phyloP scores from a whole-genome alignment of 2,113 vertebrate species.

The Panurus biarmicus region DNA sequence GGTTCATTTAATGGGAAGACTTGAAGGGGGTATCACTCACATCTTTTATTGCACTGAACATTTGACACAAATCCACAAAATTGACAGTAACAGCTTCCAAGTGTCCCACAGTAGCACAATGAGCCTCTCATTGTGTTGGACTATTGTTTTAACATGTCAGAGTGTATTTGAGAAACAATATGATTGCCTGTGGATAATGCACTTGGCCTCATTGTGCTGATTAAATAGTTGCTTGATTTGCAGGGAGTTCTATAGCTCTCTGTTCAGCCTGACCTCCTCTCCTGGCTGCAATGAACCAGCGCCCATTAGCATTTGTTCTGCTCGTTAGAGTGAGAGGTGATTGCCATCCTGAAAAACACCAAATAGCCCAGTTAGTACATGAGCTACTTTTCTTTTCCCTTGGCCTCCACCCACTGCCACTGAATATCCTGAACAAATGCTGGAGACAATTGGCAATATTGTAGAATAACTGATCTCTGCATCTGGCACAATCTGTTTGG shows the following conservation, averaged over 20 bases:
- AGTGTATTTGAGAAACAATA: slow-evolving; percentile 32
- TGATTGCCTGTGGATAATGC: neutral
- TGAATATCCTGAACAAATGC: neutral
- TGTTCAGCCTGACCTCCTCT: slow-evolving; percentile 35
- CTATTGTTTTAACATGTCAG: slow-evolving; percentile 32
- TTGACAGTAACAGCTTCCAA: neutral
- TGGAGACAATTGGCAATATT: neutral
- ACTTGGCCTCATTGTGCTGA: slow-evolving; percentile 1
- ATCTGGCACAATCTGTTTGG: neutral
- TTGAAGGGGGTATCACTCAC: neutral
- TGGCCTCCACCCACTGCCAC: neutral
- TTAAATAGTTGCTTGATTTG: slow-evolving; percentile 12
- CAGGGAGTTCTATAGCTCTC: neutral
- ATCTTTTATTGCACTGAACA: neutral
- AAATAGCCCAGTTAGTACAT: neutral
- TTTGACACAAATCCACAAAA: slow-evolving; percentile 28
- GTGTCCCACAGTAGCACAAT: neutral
- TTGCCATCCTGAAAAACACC: neutral
- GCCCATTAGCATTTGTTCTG: slow-evolving; percentile 23
- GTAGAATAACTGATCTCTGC: neutral
- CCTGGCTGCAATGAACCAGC: neutral
- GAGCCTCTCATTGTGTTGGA: neutral
- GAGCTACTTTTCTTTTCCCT: neutral
- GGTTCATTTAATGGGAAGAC: neutral
- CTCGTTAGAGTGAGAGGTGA: neutral